Conservation (phyloP, 2,888 invertebrate species). For the Chymomyza fuscimana region DNA sequence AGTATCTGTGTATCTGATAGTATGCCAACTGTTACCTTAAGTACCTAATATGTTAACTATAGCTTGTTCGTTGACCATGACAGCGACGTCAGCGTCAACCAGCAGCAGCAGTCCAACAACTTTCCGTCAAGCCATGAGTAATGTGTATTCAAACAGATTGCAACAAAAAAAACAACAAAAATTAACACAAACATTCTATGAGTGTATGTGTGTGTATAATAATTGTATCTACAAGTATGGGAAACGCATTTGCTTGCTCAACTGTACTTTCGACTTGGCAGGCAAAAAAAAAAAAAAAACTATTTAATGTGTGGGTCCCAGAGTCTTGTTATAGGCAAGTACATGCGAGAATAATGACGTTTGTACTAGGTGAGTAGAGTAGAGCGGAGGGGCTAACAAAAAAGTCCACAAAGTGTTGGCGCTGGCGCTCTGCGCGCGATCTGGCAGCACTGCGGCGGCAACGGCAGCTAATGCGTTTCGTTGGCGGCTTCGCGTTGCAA, state of each 20-base stretch:
- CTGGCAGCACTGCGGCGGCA: neutral
- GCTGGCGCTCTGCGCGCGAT: neutral
- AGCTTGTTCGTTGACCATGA: neutral
- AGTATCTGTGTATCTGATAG: no score
- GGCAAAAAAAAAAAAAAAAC: neutral
- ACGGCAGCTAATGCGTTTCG: constrained; percentile 4
- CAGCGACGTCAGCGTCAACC: neutral
- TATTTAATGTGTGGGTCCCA: neutral
- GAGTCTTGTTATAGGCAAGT: neutral
- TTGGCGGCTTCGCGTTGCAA: neutral
- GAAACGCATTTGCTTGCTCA: neutral
- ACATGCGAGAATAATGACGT: neutral
- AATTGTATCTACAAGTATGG: neutral
- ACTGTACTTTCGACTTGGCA: neutral
- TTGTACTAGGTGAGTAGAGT: neutral
- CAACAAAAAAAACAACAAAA: constrained; percentile 4
- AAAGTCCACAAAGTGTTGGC: neutral
- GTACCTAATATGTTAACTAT: neutral
- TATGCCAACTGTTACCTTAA: neutral
- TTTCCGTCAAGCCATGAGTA: neutral
- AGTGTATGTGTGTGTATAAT: neutral
- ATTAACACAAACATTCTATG: neutral
- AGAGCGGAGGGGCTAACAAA: neutral
- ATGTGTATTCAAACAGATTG: neutral
- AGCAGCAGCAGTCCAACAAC: neutral